Evolutionary conservation across 2,888 invertebrate species (phyloP).

Genomic region (Craniophora ligustri): DNA sequence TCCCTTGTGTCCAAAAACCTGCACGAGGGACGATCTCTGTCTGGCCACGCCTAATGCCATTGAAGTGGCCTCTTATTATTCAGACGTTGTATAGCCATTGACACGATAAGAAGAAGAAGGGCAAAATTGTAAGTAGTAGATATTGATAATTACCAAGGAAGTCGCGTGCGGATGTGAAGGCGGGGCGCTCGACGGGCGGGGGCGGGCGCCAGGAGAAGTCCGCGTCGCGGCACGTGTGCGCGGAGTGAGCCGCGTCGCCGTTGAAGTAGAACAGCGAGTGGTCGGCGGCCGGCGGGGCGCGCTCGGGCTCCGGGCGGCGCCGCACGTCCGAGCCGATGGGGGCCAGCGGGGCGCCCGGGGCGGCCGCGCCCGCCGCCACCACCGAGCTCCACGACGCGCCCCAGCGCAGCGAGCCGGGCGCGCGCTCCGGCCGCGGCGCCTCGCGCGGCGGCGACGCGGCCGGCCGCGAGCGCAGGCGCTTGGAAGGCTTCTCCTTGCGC

Average conservation of each 20-base stretch:
- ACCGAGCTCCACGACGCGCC: slow-evolving; percentile 78
- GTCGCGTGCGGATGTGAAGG: slow-evolving; percentile 53
- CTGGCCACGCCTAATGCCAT: too few relatives aligned
- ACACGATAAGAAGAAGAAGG: too few relatives aligned
- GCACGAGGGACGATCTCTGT: too few relatives aligned
- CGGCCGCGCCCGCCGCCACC: slow-evolving; percentile 64
- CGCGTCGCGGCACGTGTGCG: slow-evolving; percentile 38
- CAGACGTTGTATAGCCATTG: too few relatives aligned
- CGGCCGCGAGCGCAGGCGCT: slow-evolving; percentile 35
- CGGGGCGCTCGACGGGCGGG: slow-evolving; percentile 38
- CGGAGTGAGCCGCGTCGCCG: slow-evolving; percentile 47
- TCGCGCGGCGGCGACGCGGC: slow-evolving; percentile 24
- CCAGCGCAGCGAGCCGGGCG: slow-evolving; percentile 66
- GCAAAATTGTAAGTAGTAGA: too few relatives aligned
- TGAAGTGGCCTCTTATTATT: too few relatives aligned
- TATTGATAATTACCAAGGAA: slow-evolving; percentile 61
- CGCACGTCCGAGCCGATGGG: slow-evolving; percentile 79
- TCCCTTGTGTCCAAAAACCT: too few relatives aligned
- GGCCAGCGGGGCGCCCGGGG: slow-evolving; percentile 61
- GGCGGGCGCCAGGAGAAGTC: slow-evolving; percentile 54
- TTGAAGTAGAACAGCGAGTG: slow-evolving; percentile 69
- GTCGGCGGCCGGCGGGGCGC: slow-evolving; percentile 40
- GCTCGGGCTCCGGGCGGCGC: slow-evolving; percentile 62
- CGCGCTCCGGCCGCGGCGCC: slow-evolving; percentile 47
- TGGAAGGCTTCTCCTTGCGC: slow-evolving; percentile 47